Base-by-base conservation (phyloP, 2,113 vertebrate genomes). In the Tiliqua scincoides region DNA sequence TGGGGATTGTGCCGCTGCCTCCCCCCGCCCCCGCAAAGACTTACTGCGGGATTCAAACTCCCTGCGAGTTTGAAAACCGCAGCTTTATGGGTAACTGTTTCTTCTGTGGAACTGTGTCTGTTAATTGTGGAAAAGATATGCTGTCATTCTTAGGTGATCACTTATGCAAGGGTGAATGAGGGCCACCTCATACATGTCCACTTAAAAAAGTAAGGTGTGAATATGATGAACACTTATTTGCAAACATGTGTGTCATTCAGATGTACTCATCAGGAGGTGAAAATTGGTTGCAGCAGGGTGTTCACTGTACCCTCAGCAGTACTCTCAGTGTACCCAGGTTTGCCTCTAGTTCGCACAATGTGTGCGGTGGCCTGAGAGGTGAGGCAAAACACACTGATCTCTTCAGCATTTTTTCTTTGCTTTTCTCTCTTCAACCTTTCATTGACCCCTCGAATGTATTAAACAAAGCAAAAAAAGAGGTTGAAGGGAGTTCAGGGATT, bases 381-480 rank as follows among this genome's bases (percentile, higher is more conserved):
- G 52, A 79, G 35, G 54, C 37, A 11, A 17, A 4, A 79, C 11
- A 71, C 35, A 76, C 3, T 32, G 62, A 20, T 65, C 75, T 17
- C 25, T 75, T 48, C 40, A 65, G n/a, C 52, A 61, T 59, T 70
- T 68, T 40, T 72, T 48, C 62, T 40, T 72, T 63, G 61, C 54
- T 43, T 83, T 17, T 70, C 32, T 32, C 65, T 17, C 27, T 25
- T 65, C 57, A 48, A 63, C 71, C 71, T 84, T 84, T 74, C 71
- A 75, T n/a, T 84, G 72, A 84, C 30, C 57, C 71, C 59, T 57
- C 23, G 59, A 84, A 84, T 52, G 11, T 63, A 27, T 85, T 79
- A 32, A 85, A 25, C 32, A 54, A 65, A 1, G 71, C 32, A 32
- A 43, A 48, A 0, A 71, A 57, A 79, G 63, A 79, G 37, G 76